Base-by-base conservation (phyloP, 2,113 vertebrate species). In the Amazona guildingii region DNA sequence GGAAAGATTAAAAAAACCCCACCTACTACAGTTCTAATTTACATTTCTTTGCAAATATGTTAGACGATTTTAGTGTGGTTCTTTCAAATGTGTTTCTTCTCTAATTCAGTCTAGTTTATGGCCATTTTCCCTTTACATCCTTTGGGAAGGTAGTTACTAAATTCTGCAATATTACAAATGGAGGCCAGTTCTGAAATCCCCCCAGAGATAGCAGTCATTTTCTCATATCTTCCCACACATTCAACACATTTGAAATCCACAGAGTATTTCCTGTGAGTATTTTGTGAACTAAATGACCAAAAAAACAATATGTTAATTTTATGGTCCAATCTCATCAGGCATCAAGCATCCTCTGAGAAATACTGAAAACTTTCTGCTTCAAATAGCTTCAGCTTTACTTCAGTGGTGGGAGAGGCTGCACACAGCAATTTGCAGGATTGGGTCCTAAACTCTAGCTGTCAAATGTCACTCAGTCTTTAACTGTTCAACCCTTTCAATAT, bases 161-260 rank as follows among this genome's bases (percentile, higher is more conserved):
- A 95, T 95, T 94, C 94, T 94, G 83, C 94, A 89, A 59, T 92
- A 85, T 92, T 91, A 91, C 92, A 96, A 97, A 96, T 95, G 96
- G 92, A 97, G 96, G 91, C 92, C 95, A 96, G 95, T 94, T 96
- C 82, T 96, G 92, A 96, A 96, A 96, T 95, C 81, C 86, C 95
- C 74, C 83, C n/a, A 79, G 96, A 97, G 83, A 92, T n/a, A 92
- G 83, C 70, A 94, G 88, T 96, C 94, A 96, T 96, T 97, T 97
- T 95, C 95, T 96, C 81, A 59, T 91, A 95, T 94, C 96, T 96
- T 97, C 96, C 96, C 90, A 96, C 96, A 96, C 70, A 25, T 96
- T 85, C 95, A 94, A 95, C 95, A 96, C 96, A 96, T 97, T 96
- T 96, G 81, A 97, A 96, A 95, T 96, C 96, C 92, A 96, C 74